phyloP scores from a whole-genome alignment of 2,888 invertebrate species.

The Deroplatys truncata region DNA sequence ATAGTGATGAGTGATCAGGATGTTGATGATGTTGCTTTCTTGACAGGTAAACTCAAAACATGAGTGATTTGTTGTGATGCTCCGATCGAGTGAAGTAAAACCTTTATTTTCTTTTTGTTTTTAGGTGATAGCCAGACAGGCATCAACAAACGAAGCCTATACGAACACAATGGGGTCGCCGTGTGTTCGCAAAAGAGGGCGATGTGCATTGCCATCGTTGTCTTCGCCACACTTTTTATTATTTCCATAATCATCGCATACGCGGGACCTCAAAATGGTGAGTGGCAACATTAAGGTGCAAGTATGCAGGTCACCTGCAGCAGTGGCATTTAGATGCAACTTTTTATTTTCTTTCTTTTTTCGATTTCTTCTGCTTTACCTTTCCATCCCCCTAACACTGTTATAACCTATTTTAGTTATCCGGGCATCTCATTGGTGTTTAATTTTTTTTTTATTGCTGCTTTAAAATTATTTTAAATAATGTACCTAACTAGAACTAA shows the following conservation, averaged over 20 bases:
- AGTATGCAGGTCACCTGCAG: background rate
- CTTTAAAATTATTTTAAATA: too few species aligned
- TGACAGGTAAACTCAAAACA: conserved; percentile 63
- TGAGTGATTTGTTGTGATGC: background rate
- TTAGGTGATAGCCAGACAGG: conserved; percentile 60
- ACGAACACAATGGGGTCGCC: conserved; percentile 73
- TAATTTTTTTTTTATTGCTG: too few species aligned
- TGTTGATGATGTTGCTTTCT: conserved; percentile 87
- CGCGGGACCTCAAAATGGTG: conserved; percentile 82
- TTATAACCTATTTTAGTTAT: too few species aligned
- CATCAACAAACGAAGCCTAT: conserved; percentile 61
- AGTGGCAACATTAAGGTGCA: conserved; percentile 35
- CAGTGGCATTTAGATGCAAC: background rate
- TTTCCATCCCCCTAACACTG: too few species aligned
- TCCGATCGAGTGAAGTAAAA: background rate
- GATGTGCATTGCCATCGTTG: conserved; percentile 72
- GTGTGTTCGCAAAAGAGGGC: conserved; percentile 85
- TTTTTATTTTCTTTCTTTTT: too few species aligned
- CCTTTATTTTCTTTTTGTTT: background rate
- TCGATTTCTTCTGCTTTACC: background rate
- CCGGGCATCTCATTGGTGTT: too few species aligned
- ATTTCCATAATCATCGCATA: conserved; percentile 86
- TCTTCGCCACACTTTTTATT: conserved; percentile 74
- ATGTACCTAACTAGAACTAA: too few species aligned
- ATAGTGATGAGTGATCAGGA: conserved; percentile 80